A percentile compares a stretch with the other conserved stretches of the same genome.
Evolutionary conservation across 2,888 invertebrate species (phyloP).

Genomic region (Galerucella pusilla): DNA sequence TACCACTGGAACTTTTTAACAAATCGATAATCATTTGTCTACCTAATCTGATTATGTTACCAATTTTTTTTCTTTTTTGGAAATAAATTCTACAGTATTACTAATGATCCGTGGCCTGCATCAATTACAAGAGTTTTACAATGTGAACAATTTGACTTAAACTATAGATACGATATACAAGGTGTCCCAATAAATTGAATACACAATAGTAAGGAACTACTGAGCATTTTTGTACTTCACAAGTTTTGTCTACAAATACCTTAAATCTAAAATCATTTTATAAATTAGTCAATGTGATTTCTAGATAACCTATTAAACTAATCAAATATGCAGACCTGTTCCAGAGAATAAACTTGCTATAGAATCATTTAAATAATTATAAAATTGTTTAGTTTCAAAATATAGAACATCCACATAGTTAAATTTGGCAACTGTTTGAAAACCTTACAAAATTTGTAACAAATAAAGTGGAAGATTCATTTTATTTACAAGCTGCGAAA

Average conservation of each 20-base stretch:
- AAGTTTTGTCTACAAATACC: background rate
- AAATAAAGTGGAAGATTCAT: too few relatives aligned
- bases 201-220: conserved; percentile 7
- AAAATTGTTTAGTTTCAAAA: too few relatives aligned
- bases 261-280: background rate
- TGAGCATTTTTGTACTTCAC: conserved; percentile 10
- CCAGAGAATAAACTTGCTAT: background rate
- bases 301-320: background rate
- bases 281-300: background rate
- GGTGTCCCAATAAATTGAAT: conserved; percentile 8
- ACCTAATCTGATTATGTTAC: background rate
- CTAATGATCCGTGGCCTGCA: background rate
- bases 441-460: too few relatives aligned
- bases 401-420: too few relatives aligned
- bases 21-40: conserved; percentile 1
- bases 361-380: too few relatives aligned
- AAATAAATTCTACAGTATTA: background rate
- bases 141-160: conserved; percentile 13
- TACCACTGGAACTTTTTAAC: conserved; percentile 4
- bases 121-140: conserved; percentile 9
- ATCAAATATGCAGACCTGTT: background rate
- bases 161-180: conserved; percentile 7
- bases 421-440: too few relatives aligned
- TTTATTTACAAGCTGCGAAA: too few relatives aligned
- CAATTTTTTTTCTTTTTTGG: background rate